phyloP scores from a whole-genome alignment of 2,888 invertebrate species.

The Pyralis farinalis region DNA sequence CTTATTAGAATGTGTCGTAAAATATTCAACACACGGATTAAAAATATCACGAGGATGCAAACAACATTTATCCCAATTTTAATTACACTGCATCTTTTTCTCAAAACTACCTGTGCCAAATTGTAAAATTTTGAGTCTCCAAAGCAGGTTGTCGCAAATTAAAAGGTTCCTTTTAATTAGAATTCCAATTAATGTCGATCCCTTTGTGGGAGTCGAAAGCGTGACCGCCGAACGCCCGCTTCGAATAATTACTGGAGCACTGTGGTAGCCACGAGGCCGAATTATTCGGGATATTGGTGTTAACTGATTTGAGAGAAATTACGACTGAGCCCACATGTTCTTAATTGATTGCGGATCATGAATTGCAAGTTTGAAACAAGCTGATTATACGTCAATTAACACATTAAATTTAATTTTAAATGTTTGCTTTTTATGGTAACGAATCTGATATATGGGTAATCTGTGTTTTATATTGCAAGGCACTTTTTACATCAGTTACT shows the following conservation, averaged over 20 bases:
- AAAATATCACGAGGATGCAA: too few species aligned
- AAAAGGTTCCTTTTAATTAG: constrained; percentile 31
- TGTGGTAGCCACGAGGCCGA: not conserved
- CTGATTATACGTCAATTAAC: too few species aligned
- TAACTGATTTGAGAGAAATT: not conserved
- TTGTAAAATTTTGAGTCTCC: constrained; percentile 16
- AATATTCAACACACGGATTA: too few species aligned
- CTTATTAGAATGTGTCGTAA: too few species aligned
- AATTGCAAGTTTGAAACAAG: too few species aligned
- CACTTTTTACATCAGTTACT: too few species aligned
- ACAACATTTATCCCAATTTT: too few species aligned
- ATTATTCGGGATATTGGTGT: not conserved
- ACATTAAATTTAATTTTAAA: too few species aligned
- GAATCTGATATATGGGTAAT: too few species aligned
- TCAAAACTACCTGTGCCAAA: not conserved
- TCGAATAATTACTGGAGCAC: not conserved
- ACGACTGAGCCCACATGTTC: not conserved
- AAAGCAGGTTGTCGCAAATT: constrained; percentile 17
- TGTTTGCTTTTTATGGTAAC: too few species aligned
- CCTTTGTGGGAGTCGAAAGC: constrained; percentile 20
- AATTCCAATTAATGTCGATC: constrained; percentile 28
- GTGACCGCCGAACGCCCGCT: not conserved
- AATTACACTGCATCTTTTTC: too few species aligned
- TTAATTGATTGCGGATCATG: not conserved
- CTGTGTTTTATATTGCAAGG: too few species aligned